Evolutionary conservation across 2,888 invertebrate genomes (phyloP), one percentile per base, ranked within the genome.

Genomic region (Ormyrus pomaceus): DNA sequence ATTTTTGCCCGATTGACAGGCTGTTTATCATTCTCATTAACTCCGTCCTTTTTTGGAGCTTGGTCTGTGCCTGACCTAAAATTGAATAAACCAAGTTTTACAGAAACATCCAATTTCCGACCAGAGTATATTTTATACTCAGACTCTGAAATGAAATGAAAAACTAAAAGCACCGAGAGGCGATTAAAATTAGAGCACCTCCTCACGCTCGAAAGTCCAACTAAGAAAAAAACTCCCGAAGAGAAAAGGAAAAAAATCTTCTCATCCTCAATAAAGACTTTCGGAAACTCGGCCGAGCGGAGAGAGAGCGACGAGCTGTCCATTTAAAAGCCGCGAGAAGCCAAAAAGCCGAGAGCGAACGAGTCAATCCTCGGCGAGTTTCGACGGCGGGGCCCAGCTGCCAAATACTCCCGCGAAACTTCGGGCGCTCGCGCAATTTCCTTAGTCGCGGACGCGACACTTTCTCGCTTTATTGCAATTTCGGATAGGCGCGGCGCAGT

Each of bases 321-420:
- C 76, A 65, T 76, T 76, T 61, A 76, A 68, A 72, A 76, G 70
- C 68, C 50, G 50, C 6, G 59, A 59, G 55, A 62, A 61, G 58
- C 61, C 64, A 66, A 73, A 62, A 69, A 62, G 66, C 13, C 19
- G 46, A 13, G 34, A 46, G 8, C n/a, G 64, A 46, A 75, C 69
- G 19, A 77, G 80, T 80, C 80, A 65, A 77, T 77, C 69, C 77
- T 46, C 45, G 50, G 79, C 46, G 62, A 80, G 77, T 80, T 80
- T 50, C 11, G 55, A 53, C 59, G 6, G 6, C 34, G 13, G 19
- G 45, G 53, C 66, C 55, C 56, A 68, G 68, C 65, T 70, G 77
- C 75, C 79, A 79, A 79, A 79, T 66, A 75, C 65, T 66, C 66
- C 65, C 19, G 48, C 34, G 48, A 73, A 81, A 66, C 64, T 81